Evolutionary conservation across 2,113 vertebrate species (phyloP), one percentile per base, ranked within the genome.

Genomic region (Capreolus pygargus): DNA sequence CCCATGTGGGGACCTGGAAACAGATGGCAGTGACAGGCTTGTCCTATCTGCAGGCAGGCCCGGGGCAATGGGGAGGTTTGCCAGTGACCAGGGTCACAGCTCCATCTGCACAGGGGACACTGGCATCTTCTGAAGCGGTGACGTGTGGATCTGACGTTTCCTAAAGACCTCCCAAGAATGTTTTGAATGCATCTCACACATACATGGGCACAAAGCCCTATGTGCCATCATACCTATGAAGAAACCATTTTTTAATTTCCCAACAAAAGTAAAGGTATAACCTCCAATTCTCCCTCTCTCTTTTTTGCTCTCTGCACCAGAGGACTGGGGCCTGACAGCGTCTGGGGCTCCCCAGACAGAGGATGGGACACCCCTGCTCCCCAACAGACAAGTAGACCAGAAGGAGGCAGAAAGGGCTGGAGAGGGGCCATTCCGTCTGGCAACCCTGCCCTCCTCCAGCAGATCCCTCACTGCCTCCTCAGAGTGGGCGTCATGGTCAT

Each of bases 51-150:
- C 33, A 33, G 23, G 36, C 25, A 17, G 19, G 28, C 45, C 45
- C 0, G 7, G 61, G 83, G 23, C 11, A n/a, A 17, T 0, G 43
- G 43, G 47, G 33, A 70, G 21, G 82, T n/a, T 70, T 17, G 30
- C 76, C 1, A 47, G 76, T 2, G 76, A 19, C 78, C 78, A 6
- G 16, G 16, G 17, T 2, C 78, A 6, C 45, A 21, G 28, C 78
- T 81, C 78, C 9, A 0, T 50, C 45, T 12, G 9, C 10, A 7
- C 28, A 3, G 30, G 1, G 28, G 45, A 50, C 28, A 0, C 45
- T 19, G 54, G 86, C 27, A 16, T 45, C 86, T 92, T n/a, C 11
- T 50, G 58, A 36, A 19, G 9, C 27, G 0, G 12, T 8, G 67
- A 57, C 52, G 45, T 13, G 6, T 52, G 67, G 70, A 45, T 23